Evolutionary conservation across 1,140 invertebrate species (phyloP).

Genomic region (Lepidostoma basale): DNA sequence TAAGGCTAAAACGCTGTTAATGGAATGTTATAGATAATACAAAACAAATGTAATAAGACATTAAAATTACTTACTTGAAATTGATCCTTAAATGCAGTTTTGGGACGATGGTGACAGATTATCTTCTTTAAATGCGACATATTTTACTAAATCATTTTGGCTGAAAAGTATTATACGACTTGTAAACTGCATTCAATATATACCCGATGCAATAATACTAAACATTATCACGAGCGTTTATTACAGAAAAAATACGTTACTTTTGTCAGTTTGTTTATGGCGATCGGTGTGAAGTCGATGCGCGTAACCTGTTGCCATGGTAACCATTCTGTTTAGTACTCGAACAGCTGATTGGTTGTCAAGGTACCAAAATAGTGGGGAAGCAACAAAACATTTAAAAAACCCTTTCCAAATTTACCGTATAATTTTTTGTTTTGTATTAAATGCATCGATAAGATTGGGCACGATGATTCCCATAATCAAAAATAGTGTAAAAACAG

Average conservation of each 20-base stretch:
- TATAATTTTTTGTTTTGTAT: conserved; percentile 17
- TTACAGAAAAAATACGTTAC: too few species aligned
- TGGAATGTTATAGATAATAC: too few species aligned
- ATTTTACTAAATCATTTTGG: too few species aligned
- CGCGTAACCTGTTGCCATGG: conserved; percentile 1
- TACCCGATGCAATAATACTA: too few species aligned
- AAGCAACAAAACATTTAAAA: too few species aligned
- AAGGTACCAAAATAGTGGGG: conserved; percentile 3
- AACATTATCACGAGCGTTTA: too few species aligned
- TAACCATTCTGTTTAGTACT: conserved; percentile 10
- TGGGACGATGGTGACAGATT: not conserved
- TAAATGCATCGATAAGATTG: not conserved
- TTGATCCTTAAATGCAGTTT: not conserved
- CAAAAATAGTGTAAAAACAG: not conserved
- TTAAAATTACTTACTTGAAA: conserved; percentile 10
- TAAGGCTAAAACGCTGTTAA: too few species aligned
- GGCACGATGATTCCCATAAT: not conserved
- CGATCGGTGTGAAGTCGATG: not conserved
- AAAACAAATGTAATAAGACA: too few species aligned
- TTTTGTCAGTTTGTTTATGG: too few species aligned
- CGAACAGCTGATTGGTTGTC: conserved; percentile 32
- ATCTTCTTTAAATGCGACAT: not conserved
- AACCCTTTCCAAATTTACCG: not conserved
- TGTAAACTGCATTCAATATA: too few species aligned
- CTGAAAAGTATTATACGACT: too few species aligned